These are phyloP conservation scores for Lemur catta DNA, from an alignment of 2,797 vertebrate genomes.

Conservation along the genomic window DNA sequence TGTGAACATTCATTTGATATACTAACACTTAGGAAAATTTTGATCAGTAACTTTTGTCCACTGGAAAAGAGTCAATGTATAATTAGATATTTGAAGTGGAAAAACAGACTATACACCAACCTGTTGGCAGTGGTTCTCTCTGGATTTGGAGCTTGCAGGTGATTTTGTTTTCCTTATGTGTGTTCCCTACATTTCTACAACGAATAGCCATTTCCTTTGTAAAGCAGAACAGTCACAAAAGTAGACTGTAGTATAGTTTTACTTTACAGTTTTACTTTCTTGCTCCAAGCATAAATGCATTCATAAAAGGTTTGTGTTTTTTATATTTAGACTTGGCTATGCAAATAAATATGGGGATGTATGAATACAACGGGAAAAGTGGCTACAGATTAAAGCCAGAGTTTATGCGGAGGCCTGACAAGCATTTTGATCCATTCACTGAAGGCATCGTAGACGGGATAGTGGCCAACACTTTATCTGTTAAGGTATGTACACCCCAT, in stretches of 20 bases:
- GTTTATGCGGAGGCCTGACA: conserved; percentile 98
- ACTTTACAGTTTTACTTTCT: background rate
- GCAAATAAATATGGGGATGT: conserved; percentile 99
- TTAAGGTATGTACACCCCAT: conserved; percentile 88
- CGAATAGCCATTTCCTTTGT: background rate
- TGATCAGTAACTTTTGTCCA: background rate
- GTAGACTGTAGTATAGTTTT: background rate
- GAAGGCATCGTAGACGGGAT: conserved; percentile 98
- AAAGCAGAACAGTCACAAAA: background rate
- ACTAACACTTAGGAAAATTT: background rate
- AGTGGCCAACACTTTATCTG: conserved; percentile 97
- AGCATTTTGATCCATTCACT: conserved; percentile 97
- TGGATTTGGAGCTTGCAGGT: background rate
- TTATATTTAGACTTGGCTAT: conserved; percentile 92
- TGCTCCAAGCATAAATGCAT: background rate
- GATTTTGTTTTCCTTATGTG: background rate
- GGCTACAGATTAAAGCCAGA: conserved; percentile 97
- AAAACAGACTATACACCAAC: background rate
- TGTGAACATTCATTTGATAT: background rate
- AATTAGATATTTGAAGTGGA: background rate
- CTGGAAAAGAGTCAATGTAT: background rate
- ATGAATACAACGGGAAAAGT: conserved; percentile 97
- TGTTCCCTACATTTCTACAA: background rate
- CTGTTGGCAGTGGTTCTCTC: background rate
- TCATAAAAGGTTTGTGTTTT: conserved; percentile 38